A percentile compares a stretch with the other conserved stretches of the same genome.
These are phyloP conservation scores for Gallinago jamesoni DNA, from an alignment of 2,113 vertebrate species.

Conservation along the genomic window DNA sequence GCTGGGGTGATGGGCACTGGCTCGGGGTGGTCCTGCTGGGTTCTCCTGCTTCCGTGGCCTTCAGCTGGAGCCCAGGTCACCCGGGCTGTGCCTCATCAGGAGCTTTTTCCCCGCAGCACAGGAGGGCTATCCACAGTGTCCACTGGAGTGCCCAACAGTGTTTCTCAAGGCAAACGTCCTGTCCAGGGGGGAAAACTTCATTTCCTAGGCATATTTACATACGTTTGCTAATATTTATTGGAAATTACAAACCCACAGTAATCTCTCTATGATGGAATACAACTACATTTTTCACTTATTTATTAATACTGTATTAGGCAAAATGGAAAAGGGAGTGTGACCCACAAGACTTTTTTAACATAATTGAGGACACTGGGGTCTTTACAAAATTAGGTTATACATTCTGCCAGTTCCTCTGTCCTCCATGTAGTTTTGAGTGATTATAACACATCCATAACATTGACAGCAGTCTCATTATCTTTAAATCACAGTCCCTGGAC, in stretches of 20 bases:
- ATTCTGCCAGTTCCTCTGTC: not conserved
- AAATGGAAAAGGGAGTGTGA: not conserved
- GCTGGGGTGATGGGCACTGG: not conserved
- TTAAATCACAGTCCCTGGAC: not conserved
- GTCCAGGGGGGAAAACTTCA: not conserved
- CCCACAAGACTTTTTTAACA: not conserved
- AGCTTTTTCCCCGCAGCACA: not conserved
- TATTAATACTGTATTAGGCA: not conserved
- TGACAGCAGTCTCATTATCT: not conserved
- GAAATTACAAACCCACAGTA: not conserved
- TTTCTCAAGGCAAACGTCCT: not conserved
- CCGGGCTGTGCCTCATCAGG: not conserved
- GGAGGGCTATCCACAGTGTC: not conserved
- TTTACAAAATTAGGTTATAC: not conserved
- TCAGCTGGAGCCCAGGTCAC: not conserved
- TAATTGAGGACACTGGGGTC: not conserved
- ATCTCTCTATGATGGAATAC: not conserved
- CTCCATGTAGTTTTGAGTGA: not conserved
- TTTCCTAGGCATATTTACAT: not conserved
- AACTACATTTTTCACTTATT: not conserved
- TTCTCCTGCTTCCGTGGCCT: not conserved
- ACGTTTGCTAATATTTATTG: not conserved
- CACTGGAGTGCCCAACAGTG: rapidly evolving
- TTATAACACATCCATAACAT: not conserved
- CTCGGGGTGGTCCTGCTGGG: not conserved